phyloP scores from a whole-genome alignment of 2,888 invertebrate genomes.

The Acanthoscelides obtectus region DNA sequence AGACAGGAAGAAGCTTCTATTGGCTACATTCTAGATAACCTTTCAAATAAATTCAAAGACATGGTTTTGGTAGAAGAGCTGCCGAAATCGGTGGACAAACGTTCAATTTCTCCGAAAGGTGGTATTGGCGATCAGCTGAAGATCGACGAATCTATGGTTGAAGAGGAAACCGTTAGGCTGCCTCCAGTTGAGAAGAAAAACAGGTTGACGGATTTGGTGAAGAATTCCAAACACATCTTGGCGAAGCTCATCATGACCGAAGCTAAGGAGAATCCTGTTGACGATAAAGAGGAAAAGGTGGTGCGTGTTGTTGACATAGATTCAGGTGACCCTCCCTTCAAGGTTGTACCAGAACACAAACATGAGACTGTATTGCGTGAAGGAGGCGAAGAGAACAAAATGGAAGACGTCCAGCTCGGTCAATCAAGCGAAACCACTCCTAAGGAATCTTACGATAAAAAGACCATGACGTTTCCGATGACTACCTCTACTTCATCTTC shows the following conservation, averaged over 20 bases:
- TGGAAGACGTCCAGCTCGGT: slow-evolving; percentile 25
- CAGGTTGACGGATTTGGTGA: slow-evolving; percentile 42
- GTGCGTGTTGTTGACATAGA: slow-evolving; percentile 25
- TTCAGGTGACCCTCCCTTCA: slow-evolving; percentile 16
- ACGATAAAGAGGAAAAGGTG: slow-evolving; percentile 20
- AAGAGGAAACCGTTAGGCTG: slow-evolving; percentile 20
- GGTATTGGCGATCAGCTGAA: slow-evolving; percentile 32
- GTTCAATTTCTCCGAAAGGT: background rate
- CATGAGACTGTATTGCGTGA: slow-evolving; percentile 9
- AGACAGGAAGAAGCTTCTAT: background rate
- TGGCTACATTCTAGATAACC: slow-evolving; percentile 21
- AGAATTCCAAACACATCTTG: slow-evolving; percentile 41
- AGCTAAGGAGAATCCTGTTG: slow-evolving; percentile 34
- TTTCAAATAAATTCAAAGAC: slow-evolving; percentile 17
- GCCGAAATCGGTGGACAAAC: slow-evolving; percentile 7
- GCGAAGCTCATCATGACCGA: slow-evolving; percentile 35
- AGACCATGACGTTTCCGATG: slow-evolving; percentile 31
- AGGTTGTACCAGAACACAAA: background rate
- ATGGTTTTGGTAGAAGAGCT: slow-evolving; percentile 13
- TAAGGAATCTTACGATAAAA: slow-evolving; percentile 16
- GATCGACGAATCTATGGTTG: slow-evolving; percentile 15
- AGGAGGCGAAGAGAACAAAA: slow-evolving; percentile 7
- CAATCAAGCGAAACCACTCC: slow-evolving; percentile 8
- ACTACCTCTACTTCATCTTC: slow-evolving; percentile 22
- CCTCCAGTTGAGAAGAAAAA: slow-evolving; percentile 48